phyloP scores from a whole-genome alignment of 2,888 invertebrate species.

The Tipula helvola region DNA sequence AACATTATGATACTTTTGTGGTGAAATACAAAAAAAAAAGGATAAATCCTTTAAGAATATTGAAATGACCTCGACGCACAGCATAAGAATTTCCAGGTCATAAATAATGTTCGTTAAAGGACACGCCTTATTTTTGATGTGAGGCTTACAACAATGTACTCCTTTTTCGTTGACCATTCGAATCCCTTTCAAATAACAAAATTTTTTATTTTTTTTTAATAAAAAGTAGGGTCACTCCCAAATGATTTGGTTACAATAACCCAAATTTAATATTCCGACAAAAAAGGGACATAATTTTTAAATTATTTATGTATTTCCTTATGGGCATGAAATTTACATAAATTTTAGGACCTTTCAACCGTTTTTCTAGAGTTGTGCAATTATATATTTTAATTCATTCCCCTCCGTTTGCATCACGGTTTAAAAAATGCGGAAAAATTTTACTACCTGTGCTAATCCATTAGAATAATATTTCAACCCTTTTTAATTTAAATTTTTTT shows the following conservation, averaged over 20 bases:
- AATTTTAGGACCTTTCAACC: background rate
- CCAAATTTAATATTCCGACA: background rate
- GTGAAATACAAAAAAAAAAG: background rate
- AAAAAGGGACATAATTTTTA: background rate
- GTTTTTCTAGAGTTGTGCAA: background rate
- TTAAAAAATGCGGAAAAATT: background rate
- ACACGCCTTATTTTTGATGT: background rate
- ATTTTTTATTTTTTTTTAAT: background rate
- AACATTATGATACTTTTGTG: background rate
- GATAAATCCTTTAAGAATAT: background rate
- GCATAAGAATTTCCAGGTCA: background rate
- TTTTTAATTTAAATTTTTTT: background rate
- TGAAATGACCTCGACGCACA: background rate
- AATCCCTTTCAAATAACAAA: background rate
- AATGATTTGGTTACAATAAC: background rate
- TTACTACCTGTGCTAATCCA: background rate
- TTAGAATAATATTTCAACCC: background rate
- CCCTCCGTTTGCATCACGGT: background rate
- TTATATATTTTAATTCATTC: background rate
- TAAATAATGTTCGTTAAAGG: background rate
- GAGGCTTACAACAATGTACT: background rate
- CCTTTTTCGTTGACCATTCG: background rate
- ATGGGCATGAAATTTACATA: background rate
- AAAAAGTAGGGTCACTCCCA: background rate
- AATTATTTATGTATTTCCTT: background rate